Conservation (phyloP, 2,113 vertebrate species). For the Paracanthobrama guichenoti region DNA sequence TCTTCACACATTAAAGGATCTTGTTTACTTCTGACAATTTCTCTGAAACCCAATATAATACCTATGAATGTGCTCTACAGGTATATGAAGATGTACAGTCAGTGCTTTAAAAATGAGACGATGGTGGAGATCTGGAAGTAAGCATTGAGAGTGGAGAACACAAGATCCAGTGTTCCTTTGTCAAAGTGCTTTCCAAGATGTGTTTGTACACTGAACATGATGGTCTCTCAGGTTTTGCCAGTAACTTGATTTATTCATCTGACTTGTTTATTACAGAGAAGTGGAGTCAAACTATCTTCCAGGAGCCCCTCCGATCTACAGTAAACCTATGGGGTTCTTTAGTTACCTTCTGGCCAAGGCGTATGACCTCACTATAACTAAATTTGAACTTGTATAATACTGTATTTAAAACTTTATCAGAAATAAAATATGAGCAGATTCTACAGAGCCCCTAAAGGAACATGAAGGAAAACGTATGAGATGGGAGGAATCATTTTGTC, state of each 20-base stretch:
- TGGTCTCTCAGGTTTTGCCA: not conserved
- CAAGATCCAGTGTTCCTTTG: not conserved
- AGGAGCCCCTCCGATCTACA: not conserved
- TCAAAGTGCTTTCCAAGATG: not conserved
- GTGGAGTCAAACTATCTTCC: conserved; percentile 24
- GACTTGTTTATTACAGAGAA: conserved; percentile 12
- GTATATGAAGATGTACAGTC: not conserved
- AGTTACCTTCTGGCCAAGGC: conserved; percentile 7
- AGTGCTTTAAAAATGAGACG: not conserved
- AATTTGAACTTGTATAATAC: not conserved
- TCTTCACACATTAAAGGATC: not conserved
- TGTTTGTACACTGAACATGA: not conserved
- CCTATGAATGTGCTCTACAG: not conserved
- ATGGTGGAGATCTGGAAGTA: conserved; percentile 6
- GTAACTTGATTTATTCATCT: not conserved
- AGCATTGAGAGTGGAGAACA: not conserved
- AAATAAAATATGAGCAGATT: not conserved
- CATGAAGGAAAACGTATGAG: too few species aligned
- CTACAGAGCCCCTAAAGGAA: too few species aligned
- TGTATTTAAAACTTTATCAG: not conserved
- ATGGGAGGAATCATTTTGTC: too few species aligned
- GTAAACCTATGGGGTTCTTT: conserved; percentile 2
- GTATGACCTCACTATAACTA: not conserved
- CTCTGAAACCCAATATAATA: not conserved
- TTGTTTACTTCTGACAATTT: not conserved